Evolutionary conservation across 2,113 vertebrate genomes (phyloP), one percentile per base, ranked within the genome.

Genomic region (Cyanistes caeruleus): DNA sequence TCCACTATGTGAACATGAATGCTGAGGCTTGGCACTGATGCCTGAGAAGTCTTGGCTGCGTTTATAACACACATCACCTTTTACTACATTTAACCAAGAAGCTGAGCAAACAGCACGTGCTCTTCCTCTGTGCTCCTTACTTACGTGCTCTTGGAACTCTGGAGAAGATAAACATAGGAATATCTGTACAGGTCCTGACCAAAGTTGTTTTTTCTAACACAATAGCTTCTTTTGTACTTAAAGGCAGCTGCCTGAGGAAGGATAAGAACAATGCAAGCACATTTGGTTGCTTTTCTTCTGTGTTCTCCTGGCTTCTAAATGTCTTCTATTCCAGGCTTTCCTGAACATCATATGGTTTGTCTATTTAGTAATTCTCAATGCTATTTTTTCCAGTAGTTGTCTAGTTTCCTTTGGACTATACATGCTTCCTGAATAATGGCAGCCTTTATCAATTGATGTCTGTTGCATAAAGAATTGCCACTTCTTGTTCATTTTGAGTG

Each of bases 311-410:
- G 39, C 41, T 95, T 95, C 62, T 63, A 41, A 73, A 59, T 83
- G 70, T 93, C 82, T 75, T 90, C 82, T 93, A 12, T 95, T 94
- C 87, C 44, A 83, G 58, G 58, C 62, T 91, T 95, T 97, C 90
- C 92, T 82, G 88, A 68, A 64, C 41, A 77, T 89, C 63, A 63
- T 89, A 65, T 95, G 67, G 53, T 94, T 93, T 96, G 53, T 79
- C 78, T 72, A 49, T 94, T 91, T 91, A 76, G 48, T 59, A 76
- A 62, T 87, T 62, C 31, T 59, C 20, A 79, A 1, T 79, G 52
- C 53, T 90, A 0, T 51, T 81, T 91, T 93, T 95, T 79, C 64
- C 56, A 93, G 55, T 63, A 67, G 55, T 87, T 81, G 37, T 43
- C 33, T 27, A 25, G 24, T 76, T 97, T 95, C 58, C 74, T 46